These are phyloP conservation scores for Ailuropoda melanoleuca DNA, from an alignment of 2,113 vertebrate species.

Conservation along the genomic window DNA sequence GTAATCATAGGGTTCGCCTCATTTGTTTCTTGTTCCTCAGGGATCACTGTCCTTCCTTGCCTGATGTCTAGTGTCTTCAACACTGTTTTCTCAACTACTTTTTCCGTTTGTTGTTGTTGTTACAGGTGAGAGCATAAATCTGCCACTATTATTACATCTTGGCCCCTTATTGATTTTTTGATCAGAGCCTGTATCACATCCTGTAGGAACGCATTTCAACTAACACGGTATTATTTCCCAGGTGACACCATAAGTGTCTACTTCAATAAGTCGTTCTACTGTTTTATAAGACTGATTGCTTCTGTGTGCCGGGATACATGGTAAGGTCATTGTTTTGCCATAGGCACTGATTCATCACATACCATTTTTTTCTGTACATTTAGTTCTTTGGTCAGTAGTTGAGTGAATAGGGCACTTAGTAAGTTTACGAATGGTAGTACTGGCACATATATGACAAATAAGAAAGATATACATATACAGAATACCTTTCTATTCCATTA, in stretches of 20 bases:
- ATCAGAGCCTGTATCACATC: neutral
- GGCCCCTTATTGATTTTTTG: neutral
- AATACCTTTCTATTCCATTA: neutral
- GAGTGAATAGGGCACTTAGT: neutral
- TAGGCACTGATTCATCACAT: neutral
- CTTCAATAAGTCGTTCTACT: neutral
- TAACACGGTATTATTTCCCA: neutral
- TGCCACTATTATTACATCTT: neutral
- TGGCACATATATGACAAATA: neutral
- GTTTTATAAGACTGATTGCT: slow-evolving; percentile 3
- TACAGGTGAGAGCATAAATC: neutral
- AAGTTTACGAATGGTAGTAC: neutral
- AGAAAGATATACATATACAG: neutral
- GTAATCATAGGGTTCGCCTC: neutral
- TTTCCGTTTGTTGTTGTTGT: neutral
- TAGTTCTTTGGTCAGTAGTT: slow-evolving; percentile 12
- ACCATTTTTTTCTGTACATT: neutral
- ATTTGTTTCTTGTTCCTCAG: neutral
- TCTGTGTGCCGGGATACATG: neutral
- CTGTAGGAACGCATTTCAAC: neutral
- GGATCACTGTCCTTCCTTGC: neutral
- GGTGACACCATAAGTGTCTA: neutral
- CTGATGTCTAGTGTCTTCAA: neutral
- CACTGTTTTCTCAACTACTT: neutral
- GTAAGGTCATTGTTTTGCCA: neutral